Evolutionary conservation across 2,888 invertebrate genomes (phyloP).

Genomic region (Hirtodrosophila trivittata): DNA sequence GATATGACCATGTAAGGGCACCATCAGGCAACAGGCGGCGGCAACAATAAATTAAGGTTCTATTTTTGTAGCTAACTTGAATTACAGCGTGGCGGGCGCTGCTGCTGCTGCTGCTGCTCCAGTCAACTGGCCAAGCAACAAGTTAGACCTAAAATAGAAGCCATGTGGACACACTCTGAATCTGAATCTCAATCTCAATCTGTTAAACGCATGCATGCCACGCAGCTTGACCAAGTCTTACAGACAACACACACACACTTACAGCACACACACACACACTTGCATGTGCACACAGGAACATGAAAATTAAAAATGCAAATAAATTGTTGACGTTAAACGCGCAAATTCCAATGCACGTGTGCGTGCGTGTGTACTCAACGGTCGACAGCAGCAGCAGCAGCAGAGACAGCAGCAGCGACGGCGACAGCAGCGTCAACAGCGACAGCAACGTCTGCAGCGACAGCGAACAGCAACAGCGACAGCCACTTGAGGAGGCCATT

Average conservation of each 20-base stretch:
- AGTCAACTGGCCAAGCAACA: constrained; percentile 59
- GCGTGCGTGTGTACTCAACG: constrained; percentile 23
- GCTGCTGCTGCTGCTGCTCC: constrained; percentile 16
- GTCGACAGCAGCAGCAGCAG: constrained; percentile 22
- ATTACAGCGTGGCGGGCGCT: constrained; percentile 52
- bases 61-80: constrained; percentile 78
- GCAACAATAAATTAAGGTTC: constrained; percentile 78
- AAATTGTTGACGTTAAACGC: constrained; percentile 76
- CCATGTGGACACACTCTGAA: constrained; percentile 32
- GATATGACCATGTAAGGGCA: constrained; percentile 75
- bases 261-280: constrained; percentile 5
- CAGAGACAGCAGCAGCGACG: constrained; percentile 2
- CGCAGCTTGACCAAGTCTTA: constrained; percentile 57
- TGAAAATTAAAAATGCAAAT: constrained; percentile 80
- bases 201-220: constrained; percentile 18
- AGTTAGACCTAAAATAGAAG: constrained; percentile 79
- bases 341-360: constrained; percentile 64
- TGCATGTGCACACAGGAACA: constrained; percentile 48
- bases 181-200: constrained; percentile 20
- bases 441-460: constrained; percentile 13
- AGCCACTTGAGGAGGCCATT: constrained; percentile 73
- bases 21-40: constrained; percentile 37
- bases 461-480: constrained; percentile 13
- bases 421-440: constrained; percentile 1
- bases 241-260: constrained; percentile 18